Evolutionary conservation across 2,888 invertebrate species (phyloP), one percentile per base, ranked within the genome.

Genomic region (Drosophila cracens): DNA sequence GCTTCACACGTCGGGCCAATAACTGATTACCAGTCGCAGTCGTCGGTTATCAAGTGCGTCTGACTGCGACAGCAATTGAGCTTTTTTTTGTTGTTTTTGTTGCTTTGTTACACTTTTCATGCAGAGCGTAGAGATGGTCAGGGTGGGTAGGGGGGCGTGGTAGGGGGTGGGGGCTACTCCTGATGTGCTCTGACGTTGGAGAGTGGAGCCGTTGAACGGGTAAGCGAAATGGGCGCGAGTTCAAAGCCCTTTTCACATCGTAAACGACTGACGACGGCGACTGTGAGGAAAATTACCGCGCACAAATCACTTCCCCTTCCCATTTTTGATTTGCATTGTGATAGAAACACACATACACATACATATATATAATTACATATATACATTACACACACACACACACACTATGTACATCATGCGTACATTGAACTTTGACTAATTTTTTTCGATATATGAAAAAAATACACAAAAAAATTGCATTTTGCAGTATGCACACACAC

Each of bases 11-110:
- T 36, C 46, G 36, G 82, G 71, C 71, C 80, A 83, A 87, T 77
- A 87, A 87, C 83, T 88, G 83, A 83, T 83, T 83, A 71, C 58
- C 48, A 48, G 58, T 49, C 29, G 31, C 36, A 36, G 48, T 40
- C 51, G 36, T 29, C 58, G 71, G 65, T 74, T 84, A 85, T 82
- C 81, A 66, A 65, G 52, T 63, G 49, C 53, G 29, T 40, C 40
- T 46, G 40, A 27, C 27, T 40, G 36, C 25, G 61, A 48, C 25
- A 36, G n/a, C 38, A 25, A 51, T 49, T 33, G 29, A 36, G n/a
- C 21, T 33, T 51, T 43, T 54, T 62, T 8, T 51, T 57, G 13
- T 61, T 76, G 52, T 65, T 69, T 43, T 65, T 61, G 57, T 65
- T 52, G 62, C 61, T 48, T 65, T 67, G 66, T 70, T 49, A 64